Percentiles rank a stretch among this genome's conserved stretches.
These are phyloP conservation scores for Geotrypetes seraphini DNA, from an alignment of 2,797 vertebrate genomes.

Conservation along the genomic window DNA sequence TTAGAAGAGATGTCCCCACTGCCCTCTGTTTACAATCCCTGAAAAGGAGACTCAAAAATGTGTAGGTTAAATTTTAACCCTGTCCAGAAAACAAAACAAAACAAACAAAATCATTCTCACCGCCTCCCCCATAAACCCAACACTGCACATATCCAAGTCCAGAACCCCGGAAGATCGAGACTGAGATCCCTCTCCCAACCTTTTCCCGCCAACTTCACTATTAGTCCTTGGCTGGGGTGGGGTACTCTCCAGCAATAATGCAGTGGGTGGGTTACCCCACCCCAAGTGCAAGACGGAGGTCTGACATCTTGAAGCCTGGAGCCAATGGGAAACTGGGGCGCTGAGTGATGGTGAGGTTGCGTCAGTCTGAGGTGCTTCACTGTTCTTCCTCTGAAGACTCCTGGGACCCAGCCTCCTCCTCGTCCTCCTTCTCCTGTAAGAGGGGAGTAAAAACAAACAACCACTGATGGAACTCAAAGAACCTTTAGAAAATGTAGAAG, in stretches of 20 bases:
- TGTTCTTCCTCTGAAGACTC: conserved; percentile 88
- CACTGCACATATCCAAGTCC: background rate
- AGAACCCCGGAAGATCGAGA: no score
- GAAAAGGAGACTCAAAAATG: conserved; percentile 1
- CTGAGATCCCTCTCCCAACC: conserved; percentile 3
- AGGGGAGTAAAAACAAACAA: no score
- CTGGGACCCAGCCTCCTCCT: conserved; percentile 79
- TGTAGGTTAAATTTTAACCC: conserved; percentile 65
- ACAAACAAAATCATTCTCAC: background rate
- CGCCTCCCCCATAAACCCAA: background rate
- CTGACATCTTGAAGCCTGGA: conserved; percentile 48
- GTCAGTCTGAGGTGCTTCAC: conserved; percentile 58
- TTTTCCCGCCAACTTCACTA: no score
- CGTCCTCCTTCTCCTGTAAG: conserved; percentile 68
- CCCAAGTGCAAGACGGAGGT: no score
- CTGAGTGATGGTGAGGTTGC: conserved; percentile 77
- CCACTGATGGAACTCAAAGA: no score
- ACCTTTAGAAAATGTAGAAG: no score
- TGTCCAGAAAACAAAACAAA: conserved; percentile 48
- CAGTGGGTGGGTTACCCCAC: no score
- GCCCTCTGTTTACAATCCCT: no score
- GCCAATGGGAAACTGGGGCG: conserved; percentile 62
- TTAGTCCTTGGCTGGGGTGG: no score
- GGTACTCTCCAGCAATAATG: no score
- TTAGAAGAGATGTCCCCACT: no score